Evolutionary conservation across 2,797 vertebrate genomes (phyloP).

Genomic region (Alfaro cultratus): DNA sequence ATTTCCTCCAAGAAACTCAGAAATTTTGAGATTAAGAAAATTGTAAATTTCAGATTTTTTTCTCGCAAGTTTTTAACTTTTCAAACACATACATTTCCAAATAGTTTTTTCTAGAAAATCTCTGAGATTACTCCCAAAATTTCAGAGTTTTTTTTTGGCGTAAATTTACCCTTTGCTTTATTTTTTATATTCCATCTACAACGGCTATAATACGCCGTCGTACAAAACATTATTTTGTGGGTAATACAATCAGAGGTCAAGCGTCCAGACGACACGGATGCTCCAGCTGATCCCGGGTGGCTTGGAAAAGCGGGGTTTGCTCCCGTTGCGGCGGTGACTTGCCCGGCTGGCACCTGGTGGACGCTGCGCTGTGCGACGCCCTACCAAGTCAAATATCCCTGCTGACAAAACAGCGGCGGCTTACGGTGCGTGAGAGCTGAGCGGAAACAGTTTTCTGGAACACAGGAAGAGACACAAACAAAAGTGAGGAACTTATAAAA

Average conservation of each 20-base stretch:
- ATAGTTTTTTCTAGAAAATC: no score
- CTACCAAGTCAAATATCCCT: constrained; percentile 85
- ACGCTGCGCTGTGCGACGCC: constrained; percentile 79
- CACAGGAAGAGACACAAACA: constrained; percentile 4
- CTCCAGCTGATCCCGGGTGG: constrained; percentile 62
- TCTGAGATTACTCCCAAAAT: no score
- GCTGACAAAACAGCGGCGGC: constrained; percentile 89
- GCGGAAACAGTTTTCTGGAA: constrained; percentile 91
- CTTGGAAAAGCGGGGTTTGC: constrained; percentile 44
- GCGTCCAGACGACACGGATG: constrained; percentile 78
- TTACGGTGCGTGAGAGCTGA: constrained; percentile 86
- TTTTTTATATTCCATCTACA: no score
- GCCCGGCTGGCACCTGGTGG: constrained; percentile 33
- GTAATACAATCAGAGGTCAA: constrained; percentile 75
- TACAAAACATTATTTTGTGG: constrained; percentile 18
- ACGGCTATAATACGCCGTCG: no score
- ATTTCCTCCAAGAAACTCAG: no score
- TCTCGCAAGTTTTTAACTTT: no score
- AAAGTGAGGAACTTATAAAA: neutral
- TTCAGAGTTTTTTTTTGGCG: no score
- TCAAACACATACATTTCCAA: no score
- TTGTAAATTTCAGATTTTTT: no score
- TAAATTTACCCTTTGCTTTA: no score
- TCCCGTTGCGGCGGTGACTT: constrained; percentile 3
- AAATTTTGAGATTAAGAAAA: no score